These are phyloP conservation scores for Stegodyphus mimosarum DNA, from an alignment of 1,140 invertebrate genomes.

Conservation along the genomic window DNA sequence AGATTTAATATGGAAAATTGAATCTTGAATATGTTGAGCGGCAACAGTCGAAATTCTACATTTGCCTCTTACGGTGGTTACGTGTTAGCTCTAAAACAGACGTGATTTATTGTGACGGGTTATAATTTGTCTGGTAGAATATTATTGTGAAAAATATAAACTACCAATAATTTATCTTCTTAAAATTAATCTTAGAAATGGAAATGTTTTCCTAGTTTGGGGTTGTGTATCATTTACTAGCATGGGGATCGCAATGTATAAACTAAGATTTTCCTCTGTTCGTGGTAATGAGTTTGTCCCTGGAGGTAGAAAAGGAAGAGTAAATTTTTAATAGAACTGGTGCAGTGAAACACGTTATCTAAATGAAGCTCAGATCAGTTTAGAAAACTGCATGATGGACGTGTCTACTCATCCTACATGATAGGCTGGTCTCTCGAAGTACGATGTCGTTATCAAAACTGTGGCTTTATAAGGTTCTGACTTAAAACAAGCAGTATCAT, in stretches of 20 bases:
- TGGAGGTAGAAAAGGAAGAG: constrained; percentile 39
- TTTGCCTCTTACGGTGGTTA: constrained; percentile 13
- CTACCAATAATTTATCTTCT: neutral
- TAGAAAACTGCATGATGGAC: constrained; percentile 51
- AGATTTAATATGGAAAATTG: constrained; percentile 9
- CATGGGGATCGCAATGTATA: neutral
- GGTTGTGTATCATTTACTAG: neutral
- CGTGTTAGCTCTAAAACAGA: constrained; percentile 25
- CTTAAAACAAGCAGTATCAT: no score
- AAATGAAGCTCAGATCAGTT: constrained; percentile 46
- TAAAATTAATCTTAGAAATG: neutral
- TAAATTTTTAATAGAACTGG: constrained; percentile 1
- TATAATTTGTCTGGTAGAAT: constrained; percentile 4
- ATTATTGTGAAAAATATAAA: constrained; percentile 33
- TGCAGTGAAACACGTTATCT: constrained; percentile 33
- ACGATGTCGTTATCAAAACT: constrained; percentile 1
- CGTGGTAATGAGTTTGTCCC: neutral
- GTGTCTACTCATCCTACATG: constrained; percentile 33
- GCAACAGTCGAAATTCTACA: constrained; percentile 17
- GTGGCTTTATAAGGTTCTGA: neutral
- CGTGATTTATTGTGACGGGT: constrained; percentile 22
- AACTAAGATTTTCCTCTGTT: neutral
- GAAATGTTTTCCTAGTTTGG: neutral
- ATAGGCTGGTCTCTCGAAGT: neutral
- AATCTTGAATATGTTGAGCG: constrained; percentile 23